Conservation (phyloP, 2,113 vertebrate genomes). For the Hypomesus transpacificus region DNA sequence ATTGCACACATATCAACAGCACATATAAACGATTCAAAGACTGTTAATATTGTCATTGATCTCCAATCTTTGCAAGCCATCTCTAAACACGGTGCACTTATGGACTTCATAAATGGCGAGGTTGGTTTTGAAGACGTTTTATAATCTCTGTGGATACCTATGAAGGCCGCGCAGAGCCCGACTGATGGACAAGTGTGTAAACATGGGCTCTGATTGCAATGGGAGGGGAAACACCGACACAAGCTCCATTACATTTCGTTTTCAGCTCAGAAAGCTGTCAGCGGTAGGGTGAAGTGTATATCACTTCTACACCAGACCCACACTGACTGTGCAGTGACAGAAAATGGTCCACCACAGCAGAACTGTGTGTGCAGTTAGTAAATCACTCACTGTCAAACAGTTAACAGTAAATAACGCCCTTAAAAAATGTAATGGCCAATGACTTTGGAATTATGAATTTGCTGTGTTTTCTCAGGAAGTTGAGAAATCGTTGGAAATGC, state of each 20-base stretch:
- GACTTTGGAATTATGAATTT: no score
- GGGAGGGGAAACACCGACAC: slow-evolving; percentile 38
- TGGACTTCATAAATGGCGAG: slow-evolving; percentile 46
- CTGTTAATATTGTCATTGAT: slow-evolving; percentile 53
- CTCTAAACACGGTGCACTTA: slow-evolving; percentile 74
- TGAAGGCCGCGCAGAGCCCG: slow-evolving; percentile 50
- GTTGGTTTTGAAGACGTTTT: slow-evolving; percentile 55
- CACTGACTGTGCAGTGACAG: slow-evolving; percentile 8
- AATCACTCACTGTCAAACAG: background rate
- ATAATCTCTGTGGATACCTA: slow-evolving; percentile 55
- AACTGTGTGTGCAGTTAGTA: background rate
- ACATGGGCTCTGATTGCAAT: slow-evolving; percentile 68
- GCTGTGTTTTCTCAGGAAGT: no score
- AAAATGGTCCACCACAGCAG: background rate
- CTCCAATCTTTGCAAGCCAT: slow-evolving; percentile 60
- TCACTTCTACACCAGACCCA: slow-evolving; percentile 23
- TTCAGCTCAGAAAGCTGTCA: slow-evolving; percentile 45
- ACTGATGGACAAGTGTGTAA: slow-evolving; percentile 75
- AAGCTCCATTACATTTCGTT: slow-evolving; percentile 60
- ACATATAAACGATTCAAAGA: slow-evolving; percentile 35
- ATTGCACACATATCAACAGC: background rate
- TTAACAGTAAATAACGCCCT: no score
- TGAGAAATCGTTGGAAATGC: no score
- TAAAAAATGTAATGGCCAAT: no score
- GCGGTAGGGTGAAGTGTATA: slow-evolving; percentile 14